phyloP scores from a whole-genome alignment of 1,140 invertebrate species.

The Stegodyphus dumicola region DNA sequence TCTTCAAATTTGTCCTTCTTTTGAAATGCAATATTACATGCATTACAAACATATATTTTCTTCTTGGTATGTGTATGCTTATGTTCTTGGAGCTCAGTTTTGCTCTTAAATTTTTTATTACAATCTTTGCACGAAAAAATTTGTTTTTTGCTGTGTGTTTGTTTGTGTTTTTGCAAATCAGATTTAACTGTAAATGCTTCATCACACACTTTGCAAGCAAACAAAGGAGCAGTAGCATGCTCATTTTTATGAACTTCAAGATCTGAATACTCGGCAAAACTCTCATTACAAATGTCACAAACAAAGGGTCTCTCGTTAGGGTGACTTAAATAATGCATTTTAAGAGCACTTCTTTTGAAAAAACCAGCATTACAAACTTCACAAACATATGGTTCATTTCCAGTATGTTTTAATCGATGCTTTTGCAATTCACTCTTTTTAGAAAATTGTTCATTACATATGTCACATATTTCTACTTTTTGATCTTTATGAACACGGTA shows the following conservation, averaged over 20 bases:
- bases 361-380: conserved; percentile 37
- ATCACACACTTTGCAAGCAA: neutral
- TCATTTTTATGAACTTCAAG: neutral
- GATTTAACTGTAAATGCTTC: conserved; percentile 9
- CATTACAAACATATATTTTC: conserved; percentile 39
- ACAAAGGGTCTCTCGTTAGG: conserved; percentile 50
- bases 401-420: neutral
- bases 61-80: conserved; percentile 16
- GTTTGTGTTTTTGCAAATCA: conserved; percentile 6
- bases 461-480: conserved; percentile 26
- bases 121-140: conserved; percentile 8
- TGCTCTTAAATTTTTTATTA: conserved; percentile 6
- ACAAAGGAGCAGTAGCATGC: neutral
- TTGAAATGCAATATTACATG: conserved; percentile 30
- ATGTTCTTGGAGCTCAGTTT: neutral
- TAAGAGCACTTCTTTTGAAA: conserved; percentile 43
- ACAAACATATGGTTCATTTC: conserved; percentile 2
- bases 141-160: neutral
- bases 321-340: conserved; percentile 48
- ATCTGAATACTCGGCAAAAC: neutral
- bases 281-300: conserved; percentile 48
- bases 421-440: conserved; percentile 21
- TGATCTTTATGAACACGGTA: neutral
- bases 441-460: conserved; percentile 37
- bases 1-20: conserved; percentile 27